Evolutionary conservation across 2,888 invertebrate genomes (phyloP).

Genomic region (Suillia variegata): DNA sequence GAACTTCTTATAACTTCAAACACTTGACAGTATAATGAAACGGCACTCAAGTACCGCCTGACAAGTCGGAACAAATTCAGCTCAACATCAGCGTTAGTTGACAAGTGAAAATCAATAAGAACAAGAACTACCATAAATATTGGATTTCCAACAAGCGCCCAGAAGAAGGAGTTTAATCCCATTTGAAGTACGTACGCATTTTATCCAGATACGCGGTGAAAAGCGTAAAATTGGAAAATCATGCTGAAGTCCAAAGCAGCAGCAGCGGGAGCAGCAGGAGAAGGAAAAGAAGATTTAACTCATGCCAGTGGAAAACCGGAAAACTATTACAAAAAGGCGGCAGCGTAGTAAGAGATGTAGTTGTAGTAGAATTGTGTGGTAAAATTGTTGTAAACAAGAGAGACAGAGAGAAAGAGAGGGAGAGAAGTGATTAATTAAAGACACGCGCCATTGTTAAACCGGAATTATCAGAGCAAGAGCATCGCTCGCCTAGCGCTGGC

Average conservation of each 20-base stretch:
- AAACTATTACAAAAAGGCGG: background rate
- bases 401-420: background rate
- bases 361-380: background rate
- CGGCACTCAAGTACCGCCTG: background rate
- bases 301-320: background rate
- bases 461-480: background rate
- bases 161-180: slow-evolving; percentile 10
- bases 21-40: background rate
- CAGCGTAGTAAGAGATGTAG: background rate
- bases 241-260: slow-evolving; percentile 5
- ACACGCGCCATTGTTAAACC: slow-evolving; percentile 40
- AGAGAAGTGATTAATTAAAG: slow-evolving; percentile 50
- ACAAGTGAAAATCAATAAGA: slow-evolving; percentile 20
- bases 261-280: background rate
- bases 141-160: too few relatives aligned
- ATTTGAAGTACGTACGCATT: slow-evolving; percentile 14
- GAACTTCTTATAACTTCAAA: too few relatives aligned
- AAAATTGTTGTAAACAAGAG: slow-evolving; percentile 5
- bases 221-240: slow-evolving; percentile 23
- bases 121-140: too few relatives aligned
- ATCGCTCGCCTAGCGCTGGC: background rate
- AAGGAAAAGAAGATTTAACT: background rate
- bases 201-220: background rate
- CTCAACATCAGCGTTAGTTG: background rate
- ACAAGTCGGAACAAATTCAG: background rate